Base-by-base conservation (phyloP, 2,797 vertebrate species). In the Sparus aurata region DNA sequence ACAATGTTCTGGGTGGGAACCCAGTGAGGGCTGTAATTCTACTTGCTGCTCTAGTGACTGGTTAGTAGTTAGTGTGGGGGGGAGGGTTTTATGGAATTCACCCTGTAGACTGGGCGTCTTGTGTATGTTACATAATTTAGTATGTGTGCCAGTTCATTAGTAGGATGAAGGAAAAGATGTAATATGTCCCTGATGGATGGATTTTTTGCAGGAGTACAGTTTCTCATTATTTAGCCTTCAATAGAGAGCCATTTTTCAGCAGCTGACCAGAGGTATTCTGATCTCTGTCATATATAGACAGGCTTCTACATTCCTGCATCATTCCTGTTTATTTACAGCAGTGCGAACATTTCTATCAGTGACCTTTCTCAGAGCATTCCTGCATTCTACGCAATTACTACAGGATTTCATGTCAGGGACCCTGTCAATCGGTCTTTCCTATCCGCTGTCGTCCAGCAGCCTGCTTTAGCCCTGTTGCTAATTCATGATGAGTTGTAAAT, bases 251-350 rank as follows among this genome's bases (percentile, higher is more conserved):
- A 38, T 38, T 38, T 50, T 46, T 15, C 22, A 18, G 1, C 53
- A 16, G 34, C 52, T 25, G 22, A 12, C 16, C 49, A 63, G 15
- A 17, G 13, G 12, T n/a, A 53, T 41, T 50, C 9, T 38, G 34
- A 9, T 38, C 34, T 38, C 34, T 38, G 34, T 10, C 34, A 50
- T 25, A 25, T 25, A 25, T 10, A 54, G 18, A 53, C 23, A 43
- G 46, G 53, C 45, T 34, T 23, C 45, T 50, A 46, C 30, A 12
- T 30, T 25, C 49, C 12, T 17, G 27, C 12, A 18, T 25, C 70
- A 27, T 55, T 47, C 20, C n/a, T 15, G 27, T 71, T 65, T 63
- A 71, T 65, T 77, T 15, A 71, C 23, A 59, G 12, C 10, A 65
- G 34, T 18, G 22, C 34, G 23, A 45, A 65, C 34, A 55, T 64